Base-by-base conservation (phyloP, 2,797 vertebrate genomes). In the Gymnothorax reevesii region DNA sequence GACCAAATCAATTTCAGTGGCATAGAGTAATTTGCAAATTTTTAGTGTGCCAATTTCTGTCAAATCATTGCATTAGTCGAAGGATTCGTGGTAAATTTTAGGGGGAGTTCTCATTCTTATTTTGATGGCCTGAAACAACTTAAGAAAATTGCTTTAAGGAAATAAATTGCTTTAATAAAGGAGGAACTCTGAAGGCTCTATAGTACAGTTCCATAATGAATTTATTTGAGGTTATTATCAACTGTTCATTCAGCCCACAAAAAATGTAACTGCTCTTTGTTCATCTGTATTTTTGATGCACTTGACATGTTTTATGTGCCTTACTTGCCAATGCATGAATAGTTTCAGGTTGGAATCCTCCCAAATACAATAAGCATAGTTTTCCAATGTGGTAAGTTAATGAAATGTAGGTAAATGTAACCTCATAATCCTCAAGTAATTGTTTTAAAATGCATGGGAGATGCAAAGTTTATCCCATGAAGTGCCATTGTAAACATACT, bases 221-320 rank as follows among this genome's bases (percentile, higher is more conserved):
- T 33, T 49, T 52, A 79, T 20, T 52, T 42, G 33, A 52, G 33
- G 42, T 79, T 42, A 79, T 79, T 79, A 79, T 54, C 33, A 52
- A 79, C 49, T 79, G 33, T 6, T 54, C 13, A 49, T 79, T 52
- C 33, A 20, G 75, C 33, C 75, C 75, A 79, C 52, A 79, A 79
- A 52, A 54, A 49, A 79, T 54, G 4, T 49, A 7, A 7, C 75
- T 49, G 75, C 75, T 52, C 13, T 79, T 79, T 79, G 13, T 79
- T 79, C 17, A 49, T 15, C 27, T 17, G 13, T 54, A 7, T 52
- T 49, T 49, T n/a, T 49, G 25, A 79, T 79, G 75, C 75, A 22
- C 75, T 79, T 33, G 49, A 79, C 75, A 79, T 79, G 15, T 52
- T 79, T 79, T 52, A 79, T 79, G 75, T 79, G 75, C 75, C 75